These are phyloP conservation scores for Brenthis ino DNA, from an alignment of 2,888 invertebrate species.

Conservation along the genomic window DNA sequence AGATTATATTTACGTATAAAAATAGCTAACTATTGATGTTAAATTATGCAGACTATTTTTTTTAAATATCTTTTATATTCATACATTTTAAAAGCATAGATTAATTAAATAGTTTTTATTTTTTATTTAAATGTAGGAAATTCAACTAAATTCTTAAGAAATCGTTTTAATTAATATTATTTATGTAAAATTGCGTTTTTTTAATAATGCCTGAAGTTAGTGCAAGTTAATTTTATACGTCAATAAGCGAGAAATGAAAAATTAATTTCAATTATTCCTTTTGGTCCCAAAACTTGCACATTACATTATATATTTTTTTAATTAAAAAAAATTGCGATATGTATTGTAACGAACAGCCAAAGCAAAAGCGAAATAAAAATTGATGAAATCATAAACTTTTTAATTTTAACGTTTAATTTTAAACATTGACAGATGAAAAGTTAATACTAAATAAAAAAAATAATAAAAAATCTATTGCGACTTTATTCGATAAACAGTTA, in stretches of 20 bases:
- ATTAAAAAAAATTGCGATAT: constrained; percentile 15
- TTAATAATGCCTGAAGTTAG: background rate
- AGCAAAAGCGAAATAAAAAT: constrained; percentile 24
- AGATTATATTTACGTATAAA: constrained; percentile 32
- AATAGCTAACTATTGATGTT: constrained; percentile 20
- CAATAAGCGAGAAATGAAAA: constrained; percentile 61
- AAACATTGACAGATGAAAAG: constrained; percentile 19
- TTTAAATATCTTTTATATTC: background rate
- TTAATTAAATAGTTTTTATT: too few species aligned
- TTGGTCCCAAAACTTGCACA: constrained; percentile 69
- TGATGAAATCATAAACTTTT: constrained; percentile 23
- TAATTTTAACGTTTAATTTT: constrained; percentile 19
- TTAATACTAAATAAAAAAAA: constrained; percentile 29
- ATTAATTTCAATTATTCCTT: constrained; percentile 40
- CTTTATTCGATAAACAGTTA: constrained; percentile 38
- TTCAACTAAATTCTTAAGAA: too few species aligned
- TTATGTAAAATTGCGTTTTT: too few species aligned
- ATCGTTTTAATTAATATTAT: too few species aligned
- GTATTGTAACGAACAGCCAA: constrained; percentile 22
- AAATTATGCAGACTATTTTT: constrained; percentile 11
- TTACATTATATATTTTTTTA: constrained; percentile 17
- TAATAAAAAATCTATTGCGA: constrained; percentile 30
- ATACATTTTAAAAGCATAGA: too few species aligned
- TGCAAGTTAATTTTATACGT: constrained; percentile 48
- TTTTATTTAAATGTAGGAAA: too few species aligned